Evolutionary conservation across 2,888 invertebrate species (phyloP).

Genomic region (Drosophila yooni): DNA sequence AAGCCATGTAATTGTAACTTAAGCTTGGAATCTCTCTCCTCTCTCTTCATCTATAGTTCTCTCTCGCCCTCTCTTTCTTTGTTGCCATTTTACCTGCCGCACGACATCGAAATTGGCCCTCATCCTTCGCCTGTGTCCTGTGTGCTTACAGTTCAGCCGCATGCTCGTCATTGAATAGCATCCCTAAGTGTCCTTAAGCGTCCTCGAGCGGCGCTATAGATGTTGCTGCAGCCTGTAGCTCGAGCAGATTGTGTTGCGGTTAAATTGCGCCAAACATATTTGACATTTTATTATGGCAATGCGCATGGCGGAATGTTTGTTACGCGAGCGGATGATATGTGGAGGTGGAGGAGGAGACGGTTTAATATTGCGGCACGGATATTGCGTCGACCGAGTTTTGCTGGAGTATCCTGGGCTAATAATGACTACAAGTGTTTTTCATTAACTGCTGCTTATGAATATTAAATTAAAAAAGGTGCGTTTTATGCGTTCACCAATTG

Average conservation of each 20-base stretch:
- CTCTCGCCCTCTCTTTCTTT: neutral
- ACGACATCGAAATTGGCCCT: slow-evolving; percentile 30
- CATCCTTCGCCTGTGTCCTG: slow-evolving; percentile 23
- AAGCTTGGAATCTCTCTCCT: slow-evolving; percentile 31
- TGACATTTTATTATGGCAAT: slow-evolving; percentile 76
- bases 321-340: neutral
- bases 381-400: slow-evolving; percentile 24
- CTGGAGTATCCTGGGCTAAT: slow-evolving; percentile 16
- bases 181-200: slow-evolving; percentile 75
- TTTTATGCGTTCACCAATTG: slow-evolving; percentile 6
- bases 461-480: slow-evolving; percentile 75
- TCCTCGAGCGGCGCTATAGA: slow-evolving; percentile 59
- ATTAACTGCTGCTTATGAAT: slow-evolving; percentile 78
- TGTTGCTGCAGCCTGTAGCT: slow-evolving; percentile 28
- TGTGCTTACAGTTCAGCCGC: slow-evolving; percentile 55
- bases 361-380: slow-evolving; percentile 27
- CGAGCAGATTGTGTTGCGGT: slow-evolving; percentile 70
- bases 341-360: neutral
- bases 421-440: slow-evolving; percentile 74
- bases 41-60: no score
- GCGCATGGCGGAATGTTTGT: slow-evolving; percentile 7
- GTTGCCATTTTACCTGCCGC: slow-evolving; percentile 69
- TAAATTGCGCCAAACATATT: slow-evolving; percentile 80
- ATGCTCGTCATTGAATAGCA: slow-evolving; percentile 60
- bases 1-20: slow-evolving; percentile 35